Evolutionary conservation across 2,888 invertebrate genomes (phyloP).

Genomic region (Tillus elongatus): DNA sequence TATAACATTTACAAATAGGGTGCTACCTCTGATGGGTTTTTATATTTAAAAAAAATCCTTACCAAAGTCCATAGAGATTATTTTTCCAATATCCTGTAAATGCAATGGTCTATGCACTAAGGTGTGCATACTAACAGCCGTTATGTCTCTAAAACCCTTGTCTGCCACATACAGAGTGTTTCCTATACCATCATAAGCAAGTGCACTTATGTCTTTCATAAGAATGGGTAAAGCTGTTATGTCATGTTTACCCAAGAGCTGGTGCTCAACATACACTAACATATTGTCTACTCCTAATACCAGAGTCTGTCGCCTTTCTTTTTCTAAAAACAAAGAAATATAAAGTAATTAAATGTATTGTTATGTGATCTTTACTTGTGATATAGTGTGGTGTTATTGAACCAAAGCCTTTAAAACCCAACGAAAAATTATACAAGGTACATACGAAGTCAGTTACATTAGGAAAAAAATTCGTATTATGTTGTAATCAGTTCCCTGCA

Average conservation of each 20-base stretch:
- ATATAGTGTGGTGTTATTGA: neutral
- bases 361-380: constrained; percentile 9
- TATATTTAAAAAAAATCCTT: constrained; percentile 20
- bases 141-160: constrained; percentile 41
- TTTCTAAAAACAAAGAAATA: constrained; percentile 31
- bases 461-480: too few relatives aligned
- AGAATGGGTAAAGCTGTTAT: constrained; percentile 36
- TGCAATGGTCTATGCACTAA: constrained; percentile 32
- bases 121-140: constrained; percentile 37
- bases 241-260: constrained; percentile 57
- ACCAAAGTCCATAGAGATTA: constrained; percentile 54
- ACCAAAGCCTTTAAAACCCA: too few relatives aligned
- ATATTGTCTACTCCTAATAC: constrained; percentile 50
- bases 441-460: too few relatives aligned
- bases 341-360: constrained; percentile 7
- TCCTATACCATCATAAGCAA: constrained; percentile 55
- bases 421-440: too few relatives aligned
- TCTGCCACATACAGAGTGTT: constrained; percentile 48
- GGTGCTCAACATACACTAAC: constrained; percentile 56
- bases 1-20: too few relatives aligned
- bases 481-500: too few relatives aligned
- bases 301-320: constrained; percentile 43
- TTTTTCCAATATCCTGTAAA: constrained; percentile 40
- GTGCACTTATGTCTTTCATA: constrained; percentile 51
- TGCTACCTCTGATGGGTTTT: constrained; percentile 4